Percentiles rank a stretch among this genome's conserved stretches.
Conservation (phyloP, 2,113 vertebrate genomes). For the Lonchura striata region DNA sequence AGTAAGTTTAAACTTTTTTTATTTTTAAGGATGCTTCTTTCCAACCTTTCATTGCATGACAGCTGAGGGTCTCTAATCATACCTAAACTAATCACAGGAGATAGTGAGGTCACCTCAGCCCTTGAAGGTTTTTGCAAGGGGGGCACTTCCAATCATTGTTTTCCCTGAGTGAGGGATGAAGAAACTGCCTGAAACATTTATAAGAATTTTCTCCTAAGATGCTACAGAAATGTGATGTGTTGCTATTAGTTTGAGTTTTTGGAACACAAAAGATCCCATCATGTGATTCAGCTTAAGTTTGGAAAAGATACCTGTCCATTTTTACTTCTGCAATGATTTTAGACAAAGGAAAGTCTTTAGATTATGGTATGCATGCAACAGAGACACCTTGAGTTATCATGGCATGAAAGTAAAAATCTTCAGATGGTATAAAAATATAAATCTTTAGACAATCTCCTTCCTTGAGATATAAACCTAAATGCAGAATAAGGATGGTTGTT, state of each 20-base stretch:
- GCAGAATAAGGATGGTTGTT: neutral
- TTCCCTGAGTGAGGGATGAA: neutral
- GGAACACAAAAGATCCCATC: neutral
- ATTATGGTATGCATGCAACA: neutral
- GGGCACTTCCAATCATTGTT: neutral
- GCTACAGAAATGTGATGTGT: neutral
- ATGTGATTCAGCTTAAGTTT: neutral
- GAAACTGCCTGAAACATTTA: neutral
- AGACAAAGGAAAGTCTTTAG: neutral
- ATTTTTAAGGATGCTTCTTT: neutral
- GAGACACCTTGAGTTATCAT: neutral
- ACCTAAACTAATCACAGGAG: neutral
- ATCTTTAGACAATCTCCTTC: neutral
- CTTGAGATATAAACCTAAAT: neutral
- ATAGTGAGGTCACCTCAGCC: neutral
- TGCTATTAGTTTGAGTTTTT: conserved; percentile 13
- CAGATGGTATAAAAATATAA: neutral
- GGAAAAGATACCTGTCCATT: neutral
- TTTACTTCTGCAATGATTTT: neutral
- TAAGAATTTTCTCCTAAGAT: neutral
- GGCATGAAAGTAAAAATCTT: neutral
- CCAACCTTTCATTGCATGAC: neutral
- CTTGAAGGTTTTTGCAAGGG: neutral
- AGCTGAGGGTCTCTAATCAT: neutral
- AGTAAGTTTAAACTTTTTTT: neutral